Evolutionary conservation across 2,888 invertebrate species (phyloP).

Genomic region (Horisme vitalbata): DNA sequence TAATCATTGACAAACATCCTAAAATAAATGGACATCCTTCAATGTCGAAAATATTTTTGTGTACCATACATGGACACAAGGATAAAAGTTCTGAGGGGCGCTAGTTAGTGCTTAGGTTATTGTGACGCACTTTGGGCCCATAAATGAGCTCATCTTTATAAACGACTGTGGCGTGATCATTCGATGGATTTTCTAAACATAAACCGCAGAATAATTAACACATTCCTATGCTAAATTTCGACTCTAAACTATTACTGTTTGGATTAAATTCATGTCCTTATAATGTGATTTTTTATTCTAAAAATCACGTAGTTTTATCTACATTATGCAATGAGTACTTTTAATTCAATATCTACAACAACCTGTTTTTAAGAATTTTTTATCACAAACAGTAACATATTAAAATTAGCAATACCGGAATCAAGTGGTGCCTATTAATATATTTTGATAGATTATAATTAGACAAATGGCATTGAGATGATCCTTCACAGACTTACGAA

Average conservation of each 20-base stretch:
- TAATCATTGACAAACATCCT: too few species aligned
- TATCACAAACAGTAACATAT: slow-evolving; percentile 1
- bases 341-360: too few species aligned
- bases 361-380: not conserved
- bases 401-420: slow-evolving; percentile 14
- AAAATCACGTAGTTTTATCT: too few species aligned
- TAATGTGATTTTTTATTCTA: not conserved
- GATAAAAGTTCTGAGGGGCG: too few species aligned
- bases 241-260: too few species aligned
- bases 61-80: too few species aligned
- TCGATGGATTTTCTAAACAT: not conserved
- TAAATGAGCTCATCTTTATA: not conserved
- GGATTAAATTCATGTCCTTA: not conserved
- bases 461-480: not conserved
- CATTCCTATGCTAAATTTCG: not conserved
- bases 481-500: not conserved
- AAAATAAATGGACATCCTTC: too few species aligned
- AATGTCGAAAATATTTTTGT: too few species aligned
- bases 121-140: not conserved
- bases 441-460: not conserved
- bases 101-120: too few species aligned
- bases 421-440: not conserved
- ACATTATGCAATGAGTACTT: too few species aligned
- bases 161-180: not conserved
- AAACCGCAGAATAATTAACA: not conserved